Percentiles rank a stretch among this genome's conserved stretches.
These are phyloP conservation scores for Diaphora mendica DNA, from an alignment of 2,888 invertebrate species.

Conservation along the genomic window DNA sequence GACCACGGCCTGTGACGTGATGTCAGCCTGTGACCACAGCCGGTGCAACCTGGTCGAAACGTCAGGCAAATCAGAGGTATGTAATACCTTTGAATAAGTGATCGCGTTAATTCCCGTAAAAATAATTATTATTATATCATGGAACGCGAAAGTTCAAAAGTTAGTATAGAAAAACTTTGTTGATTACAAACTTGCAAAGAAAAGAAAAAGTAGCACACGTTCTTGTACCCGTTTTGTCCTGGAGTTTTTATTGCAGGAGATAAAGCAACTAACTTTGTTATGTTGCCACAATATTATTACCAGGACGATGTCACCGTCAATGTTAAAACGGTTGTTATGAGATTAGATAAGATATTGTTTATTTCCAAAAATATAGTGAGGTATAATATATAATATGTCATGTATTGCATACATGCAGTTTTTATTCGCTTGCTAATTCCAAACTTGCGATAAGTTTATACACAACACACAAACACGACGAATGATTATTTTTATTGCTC, in stretches of 20 bases:
- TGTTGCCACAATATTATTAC: background rate
- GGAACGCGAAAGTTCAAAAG: too few species aligned
- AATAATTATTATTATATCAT: too few species aligned
- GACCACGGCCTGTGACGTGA: too few species aligned
- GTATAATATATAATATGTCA: too few species aligned
- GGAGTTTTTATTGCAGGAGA: slow-evolving; percentile 12
- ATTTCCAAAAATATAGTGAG: too few species aligned
- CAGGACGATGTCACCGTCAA: background rate
- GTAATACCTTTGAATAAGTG: too few species aligned
- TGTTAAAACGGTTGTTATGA: slow-evolving; percentile 2
- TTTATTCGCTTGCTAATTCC: background rate
- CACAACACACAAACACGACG: background rate
- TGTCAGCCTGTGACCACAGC: too few species aligned
- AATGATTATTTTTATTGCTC: background rate
- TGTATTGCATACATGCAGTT: background rate
- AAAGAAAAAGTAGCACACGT: slow-evolving; percentile 3
- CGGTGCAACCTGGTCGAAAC: too few species aligned
- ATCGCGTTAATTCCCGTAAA: too few species aligned
- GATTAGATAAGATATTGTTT: background rate
- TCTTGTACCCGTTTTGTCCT: background rate
- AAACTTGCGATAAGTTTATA: background rate
- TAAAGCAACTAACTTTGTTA: slow-evolving; percentile 10
- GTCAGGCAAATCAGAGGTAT: too few species aligned
- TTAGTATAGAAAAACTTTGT: too few species aligned
- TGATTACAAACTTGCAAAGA: slow-evolving; percentile 12